Evolutionary conservation across 1,140 invertebrate species (phyloP).

Genomic region (Trichonephila clavipes): DNA sequence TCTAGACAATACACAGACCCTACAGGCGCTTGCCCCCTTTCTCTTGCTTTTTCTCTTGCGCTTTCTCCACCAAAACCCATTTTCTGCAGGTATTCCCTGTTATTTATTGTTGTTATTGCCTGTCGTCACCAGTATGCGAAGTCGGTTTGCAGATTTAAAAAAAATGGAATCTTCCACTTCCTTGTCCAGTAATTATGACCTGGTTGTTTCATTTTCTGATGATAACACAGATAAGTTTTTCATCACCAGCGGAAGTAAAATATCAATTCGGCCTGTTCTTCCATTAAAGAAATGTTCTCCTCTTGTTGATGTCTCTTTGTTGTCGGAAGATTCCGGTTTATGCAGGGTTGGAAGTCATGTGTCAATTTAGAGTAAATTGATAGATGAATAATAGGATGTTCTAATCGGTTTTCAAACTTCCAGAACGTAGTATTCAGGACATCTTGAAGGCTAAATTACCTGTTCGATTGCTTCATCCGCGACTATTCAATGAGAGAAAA

Average conservation of each 20-base stretch:
- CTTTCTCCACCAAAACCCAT: slow-evolving; percentile 19
- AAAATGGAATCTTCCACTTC: not conserved
- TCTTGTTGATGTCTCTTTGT: not conserved
- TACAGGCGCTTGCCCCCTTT: not conserved
- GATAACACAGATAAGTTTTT: slow-evolving; percentile 15
- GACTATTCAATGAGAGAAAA: no score
- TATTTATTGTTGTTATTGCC: not conserved
- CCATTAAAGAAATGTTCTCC: not conserved
- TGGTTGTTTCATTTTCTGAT: not conserved
- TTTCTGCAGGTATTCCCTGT: not conserved
- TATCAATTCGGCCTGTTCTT: not conserved
- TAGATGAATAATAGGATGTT: not conserved
- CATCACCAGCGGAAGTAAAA: not conserved
- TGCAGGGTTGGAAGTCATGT: not conserved
- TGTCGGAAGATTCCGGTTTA: not conserved
- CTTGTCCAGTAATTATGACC: slow-evolving; percentile 15
- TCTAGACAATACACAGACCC: not conserved
- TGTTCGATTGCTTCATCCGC: not conserved
- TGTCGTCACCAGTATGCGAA: not conserved
- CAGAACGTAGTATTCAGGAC: not conserved
- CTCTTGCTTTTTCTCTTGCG: not conserved
- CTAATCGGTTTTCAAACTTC: not conserved
- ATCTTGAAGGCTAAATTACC: not conserved
- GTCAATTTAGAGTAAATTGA: not conserved
- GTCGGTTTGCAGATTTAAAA: not conserved